Conservation (phyloP, 2,797 vertebrate species). For the Oophaga sylvatica region DNA sequence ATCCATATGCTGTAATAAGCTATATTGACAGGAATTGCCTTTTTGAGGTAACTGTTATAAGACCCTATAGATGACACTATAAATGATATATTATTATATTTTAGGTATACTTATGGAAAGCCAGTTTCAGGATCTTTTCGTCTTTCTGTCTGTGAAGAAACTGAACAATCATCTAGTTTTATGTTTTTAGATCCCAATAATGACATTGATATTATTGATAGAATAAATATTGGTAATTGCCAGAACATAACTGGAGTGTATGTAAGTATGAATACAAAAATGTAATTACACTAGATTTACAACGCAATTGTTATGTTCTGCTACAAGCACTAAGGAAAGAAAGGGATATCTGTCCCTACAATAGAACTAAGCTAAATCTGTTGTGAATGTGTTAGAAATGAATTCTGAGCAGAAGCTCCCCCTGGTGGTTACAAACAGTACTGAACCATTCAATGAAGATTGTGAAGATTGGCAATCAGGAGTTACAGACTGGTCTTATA, state of each 20-base stretch:
- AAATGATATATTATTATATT: neutral
- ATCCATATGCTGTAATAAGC: neutral
- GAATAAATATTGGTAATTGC: neutral
- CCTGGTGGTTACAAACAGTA: too few species aligned
- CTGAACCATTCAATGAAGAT: too few species aligned
- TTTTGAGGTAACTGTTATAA: neutral
- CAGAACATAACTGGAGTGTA: neutral
- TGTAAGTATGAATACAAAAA: neutral
- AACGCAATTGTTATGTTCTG: too few species aligned
- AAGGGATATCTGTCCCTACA: too few species aligned
- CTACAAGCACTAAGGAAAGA: too few species aligned
- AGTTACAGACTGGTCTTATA: too few species aligned
- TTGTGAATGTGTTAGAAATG: too few species aligned
- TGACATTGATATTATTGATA: neutral
- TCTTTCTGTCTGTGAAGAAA: neutral
- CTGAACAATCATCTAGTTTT: neutral
- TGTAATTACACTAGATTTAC: neutral
- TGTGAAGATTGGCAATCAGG: too few species aligned
- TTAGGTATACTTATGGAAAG: slow-evolving; percentile 44
- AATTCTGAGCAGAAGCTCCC: too few species aligned
- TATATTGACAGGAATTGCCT: neutral
- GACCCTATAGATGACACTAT: neutral
- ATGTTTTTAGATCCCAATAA: neutral
- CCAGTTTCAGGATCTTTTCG: slow-evolving; percentile 11
- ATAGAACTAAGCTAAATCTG: too few species aligned